Evolutionary conservation across 2,888 invertebrate species (phyloP).

Genomic region (Sphaerophoria rueppellii): DNA sequence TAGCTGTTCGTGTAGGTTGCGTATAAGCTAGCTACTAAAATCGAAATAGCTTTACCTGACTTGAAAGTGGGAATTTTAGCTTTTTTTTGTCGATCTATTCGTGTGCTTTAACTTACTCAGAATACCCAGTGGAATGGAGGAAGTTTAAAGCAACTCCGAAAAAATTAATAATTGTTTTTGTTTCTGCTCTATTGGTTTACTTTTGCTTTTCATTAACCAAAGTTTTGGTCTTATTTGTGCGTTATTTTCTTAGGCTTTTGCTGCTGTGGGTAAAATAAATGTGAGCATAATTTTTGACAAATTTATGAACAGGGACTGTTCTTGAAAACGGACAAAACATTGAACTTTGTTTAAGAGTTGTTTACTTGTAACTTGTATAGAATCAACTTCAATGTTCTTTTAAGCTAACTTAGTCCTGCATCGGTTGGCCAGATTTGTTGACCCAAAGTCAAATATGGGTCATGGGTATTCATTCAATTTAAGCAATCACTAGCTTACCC

Average conservation of each 20-base stretch:
- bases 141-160: slow-evolving; percentile 46
- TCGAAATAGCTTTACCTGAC: slow-evolving; percentile 22
- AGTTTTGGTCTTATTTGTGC: not conserved
- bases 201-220: slow-evolving; percentile 2
- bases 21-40: slow-evolving; percentile 42
- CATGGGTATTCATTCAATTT: too few relatives aligned
- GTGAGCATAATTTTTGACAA: too few relatives aligned
- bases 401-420: too few relatives aligned
- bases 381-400: too few relatives aligned
- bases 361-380: too few relatives aligned
- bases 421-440: too few relatives aligned
- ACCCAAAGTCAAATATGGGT: too few relatives aligned
- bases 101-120: not conserved
- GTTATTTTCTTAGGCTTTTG: not conserved
- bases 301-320: too few relatives aligned
- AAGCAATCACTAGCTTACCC: too few relatives aligned
- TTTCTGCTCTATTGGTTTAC: slow-evolving; percentile 38
- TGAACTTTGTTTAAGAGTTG: too few relatives aligned
- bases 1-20: slow-evolving; percentile 31
- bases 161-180: slow-evolving; percentile 11
- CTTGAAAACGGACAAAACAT: too few relatives aligned
- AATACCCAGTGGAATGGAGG: slow-evolving; percentile 49
- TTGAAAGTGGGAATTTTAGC: slow-evolving; percentile 20
- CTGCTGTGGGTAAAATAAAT: not conserved
- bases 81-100: slow-evolving; percentile 18